Percentiles rank a stretch among this genome's conserved stretches.
Conservation (phyloP, 2,113 vertebrate species). For the Mormyrus iriodes region DNA sequence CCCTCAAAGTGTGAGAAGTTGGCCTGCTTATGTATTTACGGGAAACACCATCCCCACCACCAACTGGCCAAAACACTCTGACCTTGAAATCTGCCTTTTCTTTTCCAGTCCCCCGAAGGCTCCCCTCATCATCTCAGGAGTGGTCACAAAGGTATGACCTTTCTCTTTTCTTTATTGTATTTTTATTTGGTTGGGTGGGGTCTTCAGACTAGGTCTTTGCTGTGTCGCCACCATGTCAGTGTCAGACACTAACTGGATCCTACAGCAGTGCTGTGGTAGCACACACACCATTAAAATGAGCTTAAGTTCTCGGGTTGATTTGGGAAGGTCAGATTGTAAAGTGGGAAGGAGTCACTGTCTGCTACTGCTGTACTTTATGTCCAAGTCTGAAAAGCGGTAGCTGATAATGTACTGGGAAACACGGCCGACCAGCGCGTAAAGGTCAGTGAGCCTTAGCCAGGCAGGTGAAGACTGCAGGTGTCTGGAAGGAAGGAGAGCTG, state of each 20-base stretch:
- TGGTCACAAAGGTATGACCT: constrained; percentile 84
- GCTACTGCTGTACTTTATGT: background rate
- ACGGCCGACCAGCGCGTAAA: background rate
- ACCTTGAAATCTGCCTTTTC: constrained; percentile 27
- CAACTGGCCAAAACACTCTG: background rate
- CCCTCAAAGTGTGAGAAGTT: background rate
- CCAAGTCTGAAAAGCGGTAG: background rate
- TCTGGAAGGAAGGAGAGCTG: background rate
- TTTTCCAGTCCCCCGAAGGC: constrained; percentile 76
- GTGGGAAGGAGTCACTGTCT: background rate
- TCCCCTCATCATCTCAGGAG: constrained; percentile 85
- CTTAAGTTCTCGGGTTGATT: background rate
- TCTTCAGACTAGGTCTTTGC: background rate
- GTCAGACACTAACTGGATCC: background rate
- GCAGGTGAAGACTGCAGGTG: background rate
- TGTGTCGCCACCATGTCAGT: background rate
- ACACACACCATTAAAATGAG: background rate
- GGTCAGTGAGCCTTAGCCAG: background rate
- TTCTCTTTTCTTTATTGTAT: background rate
- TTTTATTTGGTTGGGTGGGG: background rate
- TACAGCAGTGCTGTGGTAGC: background rate
- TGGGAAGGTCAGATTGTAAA: background rate
- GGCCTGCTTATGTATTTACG: background rate
- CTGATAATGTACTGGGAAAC: background rate
- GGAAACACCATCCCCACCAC: background rate